Evolutionary conservation across 2,888 invertebrate genomes (phyloP).

Genomic region (Synanthedon formicaeformis): DNA sequence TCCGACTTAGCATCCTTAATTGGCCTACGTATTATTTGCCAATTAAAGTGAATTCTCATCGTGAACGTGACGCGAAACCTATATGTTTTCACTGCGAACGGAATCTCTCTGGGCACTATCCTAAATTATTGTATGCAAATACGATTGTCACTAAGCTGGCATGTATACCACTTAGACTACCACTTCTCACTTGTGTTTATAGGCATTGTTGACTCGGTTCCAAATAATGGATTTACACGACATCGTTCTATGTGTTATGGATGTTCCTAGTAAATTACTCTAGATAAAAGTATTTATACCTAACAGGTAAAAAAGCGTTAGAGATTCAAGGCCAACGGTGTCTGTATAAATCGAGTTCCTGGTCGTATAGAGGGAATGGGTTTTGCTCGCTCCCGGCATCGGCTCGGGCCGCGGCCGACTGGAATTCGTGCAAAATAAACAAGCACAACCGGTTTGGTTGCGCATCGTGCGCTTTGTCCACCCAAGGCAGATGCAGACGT

Average conservation of each 20-base stretch:
- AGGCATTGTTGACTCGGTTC: constrained; percentile 21
- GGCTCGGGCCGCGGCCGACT: constrained; percentile 22
- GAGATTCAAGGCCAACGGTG: constrained; percentile 49
- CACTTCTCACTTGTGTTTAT: constrained; percentile 20
- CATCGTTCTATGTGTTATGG: background rate
- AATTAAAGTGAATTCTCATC: constrained; percentile 71
- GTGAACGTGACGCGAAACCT: constrained; percentile 64
- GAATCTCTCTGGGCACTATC: constrained; percentile 30
- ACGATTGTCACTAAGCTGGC: constrained; percentile 19
- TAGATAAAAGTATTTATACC: no score
- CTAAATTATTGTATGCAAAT: constrained; percentile 40
- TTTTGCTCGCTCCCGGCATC: constrained; percentile 46
- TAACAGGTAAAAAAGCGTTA: constrained; percentile 11
- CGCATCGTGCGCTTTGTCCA: constrained; percentile 49
- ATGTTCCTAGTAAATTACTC: no score
- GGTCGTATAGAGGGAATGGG: constrained; percentile 37
- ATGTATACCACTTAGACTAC: constrained; percentile 4
- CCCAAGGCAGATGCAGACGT: constrained; percentile 17
- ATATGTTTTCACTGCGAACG: constrained; percentile 42
- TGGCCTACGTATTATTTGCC: constrained; percentile 71
- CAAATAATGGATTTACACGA: constrained; percentile 19
- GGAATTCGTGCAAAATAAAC: constrained; percentile 71
- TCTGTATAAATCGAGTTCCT: constrained; percentile 48
- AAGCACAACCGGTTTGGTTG: constrained; percentile 56
- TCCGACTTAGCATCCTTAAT: constrained; percentile 70